phyloP scores from a whole-genome alignment of 2,113 vertebrate genomes.

The Saimiri boliviensis region DNA sequence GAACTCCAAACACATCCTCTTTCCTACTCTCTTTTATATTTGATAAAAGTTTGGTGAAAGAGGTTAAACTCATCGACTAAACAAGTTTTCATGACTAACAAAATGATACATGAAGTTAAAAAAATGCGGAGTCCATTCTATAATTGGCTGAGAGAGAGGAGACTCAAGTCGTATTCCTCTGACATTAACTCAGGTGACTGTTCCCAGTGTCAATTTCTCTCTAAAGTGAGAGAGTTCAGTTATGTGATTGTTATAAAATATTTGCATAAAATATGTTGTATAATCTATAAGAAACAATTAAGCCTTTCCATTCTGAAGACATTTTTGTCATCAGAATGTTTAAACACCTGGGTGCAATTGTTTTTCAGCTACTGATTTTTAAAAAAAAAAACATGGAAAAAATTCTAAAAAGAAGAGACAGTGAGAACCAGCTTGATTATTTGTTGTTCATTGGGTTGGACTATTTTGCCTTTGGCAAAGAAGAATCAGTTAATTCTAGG shows the following conservation, averaged over 20 bases:
- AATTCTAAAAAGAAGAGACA: background rate
- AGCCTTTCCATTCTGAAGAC: slow-evolving; percentile 22
- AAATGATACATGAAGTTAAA: background rate
- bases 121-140: background rate
- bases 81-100: background rate
- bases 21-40: background rate
- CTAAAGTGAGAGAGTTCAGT: background rate
- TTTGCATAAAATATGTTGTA: background rate
- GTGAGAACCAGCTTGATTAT: slow-evolving; percentile 10
- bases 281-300: slow-evolving; percentile 1
- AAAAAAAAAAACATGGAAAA: background rate
- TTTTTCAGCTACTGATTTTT: slow-evolving; percentile 5
- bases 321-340: slow-evolving; percentile 24
- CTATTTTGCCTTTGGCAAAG: slow-evolving; percentile 64
- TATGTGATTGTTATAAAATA: background rate
- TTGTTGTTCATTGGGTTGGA: slow-evolving; percentile 53
- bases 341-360: background rate
- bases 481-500: slow-evolving; percentile 44
- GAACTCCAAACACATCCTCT: background rate
- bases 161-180: background rate
- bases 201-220: background rate
- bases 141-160: background rate
- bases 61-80: background rate
- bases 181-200: background rate
- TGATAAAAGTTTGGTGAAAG: background rate